Evolutionary conservation across 1,140 invertebrate species (phyloP).

Genomic region (Heliconius hermathena): DNA sequence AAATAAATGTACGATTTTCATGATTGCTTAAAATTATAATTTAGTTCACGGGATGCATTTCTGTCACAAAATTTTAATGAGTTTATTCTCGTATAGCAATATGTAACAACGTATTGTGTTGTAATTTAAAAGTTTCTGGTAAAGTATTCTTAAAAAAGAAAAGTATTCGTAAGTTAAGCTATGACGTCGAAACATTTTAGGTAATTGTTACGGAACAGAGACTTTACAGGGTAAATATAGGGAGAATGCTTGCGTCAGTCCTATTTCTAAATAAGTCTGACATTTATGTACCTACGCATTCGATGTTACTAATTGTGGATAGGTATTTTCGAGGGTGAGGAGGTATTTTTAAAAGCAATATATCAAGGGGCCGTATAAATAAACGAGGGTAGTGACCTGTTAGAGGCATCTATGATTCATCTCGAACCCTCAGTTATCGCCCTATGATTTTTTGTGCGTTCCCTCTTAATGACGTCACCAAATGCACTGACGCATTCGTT

Average conservation of each 20-base stretch:
- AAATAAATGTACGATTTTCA: neutral
- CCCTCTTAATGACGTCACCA: slow-evolving; percentile 72
- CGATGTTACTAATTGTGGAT: slow-evolving; percentile 31
- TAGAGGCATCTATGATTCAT: slow-evolving; percentile 77
- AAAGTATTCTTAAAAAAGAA: neutral
- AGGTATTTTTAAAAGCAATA: slow-evolving; percentile 44
- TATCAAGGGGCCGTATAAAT: slow-evolving; percentile 61
- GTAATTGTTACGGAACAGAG: neutral
- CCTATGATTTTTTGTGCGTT: slow-evolving; percentile 58
- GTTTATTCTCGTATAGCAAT: neutral
- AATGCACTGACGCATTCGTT: slow-evolving; percentile 60
- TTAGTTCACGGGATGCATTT: neutral
- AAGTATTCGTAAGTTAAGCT: neutral
- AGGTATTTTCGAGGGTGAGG: slow-evolving; percentile 39
- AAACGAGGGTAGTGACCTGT: slow-evolving; percentile 69
- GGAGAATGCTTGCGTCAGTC: slow-evolving; percentile 20
- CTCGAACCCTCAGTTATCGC: slow-evolving; percentile 68
- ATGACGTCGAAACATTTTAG: slow-evolving; percentile 10
- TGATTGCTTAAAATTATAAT: neutral
- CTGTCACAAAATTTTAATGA: too few species aligned
- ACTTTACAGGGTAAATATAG: slow-evolving; percentile 3
- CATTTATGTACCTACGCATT: slow-evolving; percentile 28
- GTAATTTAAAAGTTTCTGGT: neutral
- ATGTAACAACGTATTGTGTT: neutral
- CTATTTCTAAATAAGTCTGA: slow-evolving; percentile 10